Percentiles rank a stretch among this genome's conserved stretches.
Conservation (phyloP, 2,888 invertebrate genomes). For the Podotricha telesiphe region DNA sequence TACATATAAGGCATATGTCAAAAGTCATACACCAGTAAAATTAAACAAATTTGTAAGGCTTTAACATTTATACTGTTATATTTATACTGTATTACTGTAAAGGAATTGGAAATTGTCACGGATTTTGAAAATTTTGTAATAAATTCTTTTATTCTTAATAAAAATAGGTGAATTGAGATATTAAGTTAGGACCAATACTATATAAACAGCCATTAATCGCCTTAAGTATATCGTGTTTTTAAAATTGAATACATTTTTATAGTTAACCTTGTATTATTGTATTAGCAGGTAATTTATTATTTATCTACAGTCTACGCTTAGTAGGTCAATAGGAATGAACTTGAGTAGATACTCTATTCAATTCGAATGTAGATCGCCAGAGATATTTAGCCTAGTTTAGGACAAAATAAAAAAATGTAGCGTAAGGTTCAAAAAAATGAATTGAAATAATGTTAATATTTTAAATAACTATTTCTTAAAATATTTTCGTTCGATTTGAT, state of each 20-base stretch:
- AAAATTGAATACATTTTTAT: constrained; percentile 18
- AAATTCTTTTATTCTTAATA: constrained; percentile 16
- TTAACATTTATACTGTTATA: constrained; percentile 1
- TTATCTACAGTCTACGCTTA: constrained; percentile 31
- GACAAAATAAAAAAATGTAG: background rate
- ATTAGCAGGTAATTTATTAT: constrained; percentile 4
- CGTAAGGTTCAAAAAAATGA: background rate
- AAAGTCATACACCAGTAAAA: background rate
- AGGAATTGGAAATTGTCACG: constrained; percentile 14
- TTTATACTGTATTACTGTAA: background rate
- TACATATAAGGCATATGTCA: background rate
- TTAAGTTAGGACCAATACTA: constrained; percentile 35
- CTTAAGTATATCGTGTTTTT: constrained; percentile 26
- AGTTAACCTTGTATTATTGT: constrained; percentile 13
- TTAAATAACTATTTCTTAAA: too few relatives aligned
- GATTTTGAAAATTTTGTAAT: background rate
- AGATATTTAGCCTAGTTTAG: constrained; percentile 11
- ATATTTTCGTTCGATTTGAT: too few relatives aligned
- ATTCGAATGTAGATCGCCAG: constrained; percentile 8
- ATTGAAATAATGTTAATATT: constrained; percentile 1
- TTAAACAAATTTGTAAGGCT: constrained; percentile 1
- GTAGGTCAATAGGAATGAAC: constrained; percentile 1
- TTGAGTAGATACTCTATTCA: background rate
- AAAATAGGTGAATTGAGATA: constrained; percentile 18
- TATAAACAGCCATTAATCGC: constrained; percentile 27